Conservation (phyloP, 2,888 invertebrate genomes). For the Syrista parreyssii region DNA sequence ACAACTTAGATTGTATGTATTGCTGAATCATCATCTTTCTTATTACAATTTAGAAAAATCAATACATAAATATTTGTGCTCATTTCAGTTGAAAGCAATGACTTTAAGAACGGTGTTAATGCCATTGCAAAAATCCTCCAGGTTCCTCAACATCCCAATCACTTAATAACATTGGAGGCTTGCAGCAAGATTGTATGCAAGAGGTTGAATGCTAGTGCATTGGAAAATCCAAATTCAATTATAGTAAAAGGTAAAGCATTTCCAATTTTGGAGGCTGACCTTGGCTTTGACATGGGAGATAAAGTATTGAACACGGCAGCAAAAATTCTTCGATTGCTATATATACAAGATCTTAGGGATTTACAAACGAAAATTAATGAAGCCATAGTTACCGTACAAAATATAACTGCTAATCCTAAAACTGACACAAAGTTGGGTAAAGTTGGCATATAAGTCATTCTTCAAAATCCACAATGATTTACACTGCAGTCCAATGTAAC, state of each 20-base stretch:
- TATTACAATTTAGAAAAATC: not conserved
- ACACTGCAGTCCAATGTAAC: too few relatives aligned
- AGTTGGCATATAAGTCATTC: slow-evolving; percentile 77
- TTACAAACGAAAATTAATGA: slow-evolving; percentile 96
- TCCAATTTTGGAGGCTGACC: slow-evolving; percentile 75
- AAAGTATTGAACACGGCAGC: slow-evolving; percentile 76
- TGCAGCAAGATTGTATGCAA: slow-evolving; percentile 73
- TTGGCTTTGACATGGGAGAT: slow-evolving; percentile 77
- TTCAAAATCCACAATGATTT: not conserved
- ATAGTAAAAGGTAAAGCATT: slow-evolving; percentile 75
- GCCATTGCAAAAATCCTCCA: slow-evolving; percentile 82
- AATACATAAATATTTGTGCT: not conserved
- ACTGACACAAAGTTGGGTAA: slow-evolving; percentile 94
- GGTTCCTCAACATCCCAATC: slow-evolving; percentile 84
- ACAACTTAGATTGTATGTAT: slow-evolving; percentile 86
- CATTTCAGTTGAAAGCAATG: slow-evolving; percentile 80
- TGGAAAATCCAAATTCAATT: slow-evolving; percentile 69
- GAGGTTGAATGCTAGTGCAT: slow-evolving; percentile 71
- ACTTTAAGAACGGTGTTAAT: slow-evolving; percentile 86
- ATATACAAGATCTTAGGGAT: slow-evolving; percentile 85
- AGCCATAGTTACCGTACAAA: slow-evolving; percentile 91
- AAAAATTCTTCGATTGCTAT: slow-evolving; percentile 82
- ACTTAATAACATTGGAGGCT: slow-evolving; percentile 79
- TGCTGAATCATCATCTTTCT: slow-evolving; percentile 6
- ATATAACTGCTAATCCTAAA: slow-evolving; percentile 94